phyloP scores from a whole-genome alignment of 2,888 invertebrate genomes.

The Latrodectus hesperus region DNA sequence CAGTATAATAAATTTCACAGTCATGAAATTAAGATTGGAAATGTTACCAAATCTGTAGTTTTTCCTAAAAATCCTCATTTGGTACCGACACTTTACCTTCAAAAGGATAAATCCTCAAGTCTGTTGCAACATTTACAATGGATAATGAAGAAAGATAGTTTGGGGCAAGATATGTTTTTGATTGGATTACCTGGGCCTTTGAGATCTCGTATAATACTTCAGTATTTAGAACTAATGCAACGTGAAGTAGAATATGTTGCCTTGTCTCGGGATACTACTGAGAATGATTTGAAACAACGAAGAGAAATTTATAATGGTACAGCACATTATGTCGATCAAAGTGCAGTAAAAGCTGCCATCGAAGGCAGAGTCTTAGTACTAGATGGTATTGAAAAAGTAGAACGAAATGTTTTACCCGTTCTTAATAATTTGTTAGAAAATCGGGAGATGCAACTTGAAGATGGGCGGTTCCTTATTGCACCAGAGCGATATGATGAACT shows the following conservation, averaged over 20 bases:
- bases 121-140: slow-evolving; percentile 50
- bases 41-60: slow-evolving; percentile 18
- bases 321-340: slow-evolving; percentile 93
- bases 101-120: slow-evolving; percentile 11
- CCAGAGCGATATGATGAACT: slow-evolving; percentile 92
- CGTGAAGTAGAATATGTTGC: slow-evolving; percentile 95
- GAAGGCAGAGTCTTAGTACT: slow-evolving; percentile 91
- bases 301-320: slow-evolving; percentile 91
- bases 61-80: slow-evolving; percentile 83
- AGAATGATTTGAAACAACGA: slow-evolving; percentile 96
- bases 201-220: slow-evolving; percentile 87
- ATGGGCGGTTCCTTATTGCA: slow-evolving; percentile 93
- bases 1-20: not conserved
- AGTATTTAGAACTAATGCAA: slow-evolving; percentile 88
- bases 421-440: slow-evolving; percentile 97
- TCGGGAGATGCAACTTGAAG: slow-evolving; percentile 98
- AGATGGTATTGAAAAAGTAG: slow-evolving; percentile 98
- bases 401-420: slow-evolving; percentile 95
- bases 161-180: slow-evolving; percentile 96
- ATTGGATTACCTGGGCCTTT: slow-evolving; percentile 92
- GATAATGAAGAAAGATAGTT: slow-evolving; percentile 77
- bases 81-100: slow-evolving; percentile 85
- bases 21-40: slow-evolving; percentile 55
- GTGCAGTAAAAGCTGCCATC: slow-evolving; percentile 93
- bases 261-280: slow-evolving; percentile 95